These are phyloP conservation scores for Drosophila pseudotalamancana DNA, from an alignment of 2,888 invertebrate genomes.

Conservation along the genomic window DNA sequence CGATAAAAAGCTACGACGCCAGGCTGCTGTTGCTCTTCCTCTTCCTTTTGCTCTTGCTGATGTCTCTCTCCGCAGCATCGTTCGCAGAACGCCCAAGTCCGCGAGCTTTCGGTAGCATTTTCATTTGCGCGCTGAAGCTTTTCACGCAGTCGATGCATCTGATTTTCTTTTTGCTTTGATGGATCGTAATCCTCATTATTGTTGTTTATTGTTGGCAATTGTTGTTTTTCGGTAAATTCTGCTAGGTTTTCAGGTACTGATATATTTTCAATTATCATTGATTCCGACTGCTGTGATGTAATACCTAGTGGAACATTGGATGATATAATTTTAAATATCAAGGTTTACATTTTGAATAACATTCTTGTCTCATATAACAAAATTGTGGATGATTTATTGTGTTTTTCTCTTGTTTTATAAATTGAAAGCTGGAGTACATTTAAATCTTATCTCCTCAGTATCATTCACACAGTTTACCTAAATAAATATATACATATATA, in stretches of 20 bases:
- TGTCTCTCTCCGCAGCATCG: constrained; percentile 76
- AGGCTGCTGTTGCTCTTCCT: constrained; percentile 41
- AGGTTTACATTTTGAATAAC: neutral
- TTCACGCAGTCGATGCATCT: constrained; percentile 40
- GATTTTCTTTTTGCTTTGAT: constrained; percentile 30
- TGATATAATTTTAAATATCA: neutral
- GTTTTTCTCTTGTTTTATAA: too few species aligned
- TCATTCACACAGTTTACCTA: neutral
- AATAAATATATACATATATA: too few species aligned
- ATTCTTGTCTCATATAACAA: constrained; percentile 16
- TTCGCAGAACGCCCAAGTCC: constrained; percentile 70
- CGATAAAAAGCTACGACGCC: constrained; percentile 71
- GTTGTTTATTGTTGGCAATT: constrained; percentile 19
- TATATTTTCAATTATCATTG: constrained; percentile 42
- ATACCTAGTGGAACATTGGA: constrained; percentile 18
- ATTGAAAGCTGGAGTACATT: too few species aligned
- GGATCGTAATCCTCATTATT: constrained; percentile 45
- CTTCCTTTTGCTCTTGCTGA: constrained; percentile 31
- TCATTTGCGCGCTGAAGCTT: constrained; percentile 36
- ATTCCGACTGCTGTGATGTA: constrained; percentile 17
- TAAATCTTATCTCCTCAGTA: constrained; percentile 1
- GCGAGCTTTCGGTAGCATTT: constrained; percentile 68
- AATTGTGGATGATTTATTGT: neutral
- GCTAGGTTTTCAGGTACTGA: constrained; percentile 16
- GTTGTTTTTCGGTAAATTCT: constrained; percentile 13